These are phyloP conservation scores for Oreamnos americanus DNA, from an alignment of 2,113 vertebrate genomes.

Conservation along the genomic window DNA sequence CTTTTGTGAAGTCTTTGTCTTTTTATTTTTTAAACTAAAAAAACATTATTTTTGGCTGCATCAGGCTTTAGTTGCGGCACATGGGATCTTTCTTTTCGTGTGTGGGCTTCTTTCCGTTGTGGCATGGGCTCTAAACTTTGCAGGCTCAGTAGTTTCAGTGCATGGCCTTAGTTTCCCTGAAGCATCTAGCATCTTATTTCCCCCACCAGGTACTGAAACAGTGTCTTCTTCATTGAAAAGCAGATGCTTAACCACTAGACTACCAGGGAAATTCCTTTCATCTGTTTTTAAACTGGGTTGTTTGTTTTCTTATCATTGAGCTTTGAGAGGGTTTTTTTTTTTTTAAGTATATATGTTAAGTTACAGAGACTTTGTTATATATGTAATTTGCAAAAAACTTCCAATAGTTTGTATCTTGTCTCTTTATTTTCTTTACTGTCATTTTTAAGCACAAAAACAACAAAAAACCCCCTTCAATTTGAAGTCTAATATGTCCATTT, in stretches of 20 bases:
- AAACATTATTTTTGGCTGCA: accelerated
- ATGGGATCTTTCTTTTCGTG: neutral
- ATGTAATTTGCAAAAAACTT: neutral
- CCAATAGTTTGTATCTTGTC: neutral
- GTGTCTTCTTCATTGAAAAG: neutral
- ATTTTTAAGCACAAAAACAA: neutral
- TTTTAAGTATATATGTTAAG: neutral
- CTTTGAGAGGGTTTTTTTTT: neutral
- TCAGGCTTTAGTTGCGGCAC: neutral
- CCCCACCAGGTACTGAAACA: neutral
- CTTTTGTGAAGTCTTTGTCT: neutral
- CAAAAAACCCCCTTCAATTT: neutral
- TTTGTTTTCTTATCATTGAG: neutral
- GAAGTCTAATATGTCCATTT: neutral
- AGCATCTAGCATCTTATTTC: neutral
- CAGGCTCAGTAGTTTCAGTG: neutral
- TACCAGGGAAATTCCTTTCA: neutral
- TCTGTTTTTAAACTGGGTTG: neutral
- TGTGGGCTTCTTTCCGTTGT: neutral
- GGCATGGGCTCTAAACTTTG: neutral
- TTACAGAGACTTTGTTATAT: neutral
- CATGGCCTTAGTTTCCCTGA: neutral
- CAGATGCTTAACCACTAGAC: neutral
- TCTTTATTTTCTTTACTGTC: neutral
- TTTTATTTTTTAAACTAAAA: neutral